These are phyloP conservation scores for Erebia ligea DNA, from an alignment of 2,888 invertebrate species.

Conservation along the genomic window DNA sequence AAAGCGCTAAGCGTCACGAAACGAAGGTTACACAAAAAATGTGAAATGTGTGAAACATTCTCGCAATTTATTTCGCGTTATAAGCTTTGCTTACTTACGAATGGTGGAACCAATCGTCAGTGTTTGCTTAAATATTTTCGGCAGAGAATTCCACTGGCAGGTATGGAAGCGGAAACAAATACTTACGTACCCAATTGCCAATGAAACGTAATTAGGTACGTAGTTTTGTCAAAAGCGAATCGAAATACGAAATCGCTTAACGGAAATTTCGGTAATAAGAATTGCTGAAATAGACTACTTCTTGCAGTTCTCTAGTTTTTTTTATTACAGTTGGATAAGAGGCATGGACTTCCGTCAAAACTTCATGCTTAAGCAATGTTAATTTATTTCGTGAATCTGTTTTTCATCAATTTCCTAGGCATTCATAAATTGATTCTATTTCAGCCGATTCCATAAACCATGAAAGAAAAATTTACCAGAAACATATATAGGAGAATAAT, in stretches of 20 bases:
- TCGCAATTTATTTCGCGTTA: conserved; percentile 10
- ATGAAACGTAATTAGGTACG: not conserved
- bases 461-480: not conserved
- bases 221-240: not conserved
- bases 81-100: not conserved
- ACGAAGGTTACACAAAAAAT: conserved; percentile 17
- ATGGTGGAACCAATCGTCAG: not conserved
- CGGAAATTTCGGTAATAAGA: conserved; percentile 9
- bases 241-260: conserved; percentile 6
- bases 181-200: not conserved
- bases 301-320: not conserved
- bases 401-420: not conserved
- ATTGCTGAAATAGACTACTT: conserved; percentile 6
- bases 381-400: not conserved
- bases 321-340: conserved; percentile 6
- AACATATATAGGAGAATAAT: no score
- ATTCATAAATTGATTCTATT: not conserved
- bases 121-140: not conserved
- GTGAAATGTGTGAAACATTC: conserved; percentile 18
- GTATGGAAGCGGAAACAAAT: not conserved
- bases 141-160: not conserved
- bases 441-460: not conserved
- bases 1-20: conserved; percentile 1
- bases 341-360: not conserved
- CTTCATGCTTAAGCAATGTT: not conserved